A percentile compares a stretch with the other conserved stretches of the same genome.
These are phyloP conservation scores for Antedon bifida DNA, from an alignment of 35 echinoderm and acorn worm species.

Conservation along the genomic window DNA sequence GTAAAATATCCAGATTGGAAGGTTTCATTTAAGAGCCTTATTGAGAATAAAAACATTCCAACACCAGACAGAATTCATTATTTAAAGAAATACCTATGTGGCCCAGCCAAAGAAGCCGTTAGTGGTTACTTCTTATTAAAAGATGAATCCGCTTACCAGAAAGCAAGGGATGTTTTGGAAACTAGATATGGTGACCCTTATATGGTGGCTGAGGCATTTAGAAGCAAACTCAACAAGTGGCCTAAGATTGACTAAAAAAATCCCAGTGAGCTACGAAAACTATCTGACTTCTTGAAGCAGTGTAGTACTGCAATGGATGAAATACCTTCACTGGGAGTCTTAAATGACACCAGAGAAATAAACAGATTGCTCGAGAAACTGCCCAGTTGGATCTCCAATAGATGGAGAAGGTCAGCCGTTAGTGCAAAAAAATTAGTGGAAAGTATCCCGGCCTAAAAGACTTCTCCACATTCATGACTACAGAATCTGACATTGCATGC, in stretches of 20 bases:
- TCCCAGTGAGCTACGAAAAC: neutral
- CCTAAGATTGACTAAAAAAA: constrained; percentile 15
- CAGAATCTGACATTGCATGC: constrained; percentile 20
- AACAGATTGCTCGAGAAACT: constrained; percentile 35
- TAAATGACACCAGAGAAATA: constrained; percentile 29
- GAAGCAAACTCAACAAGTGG: constrained; percentile 16
- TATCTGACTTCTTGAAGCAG: constrained; percentile 24
- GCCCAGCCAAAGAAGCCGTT: constrained; percentile 4
- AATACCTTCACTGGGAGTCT: neutral
- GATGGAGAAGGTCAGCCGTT: constrained; percentile 19
- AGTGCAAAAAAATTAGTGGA: neutral
- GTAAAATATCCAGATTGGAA: constrained; percentile 27
- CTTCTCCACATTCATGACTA: constrained; percentile 15
- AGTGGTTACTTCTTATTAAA: constrained; percentile 5
- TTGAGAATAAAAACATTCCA: neutral
- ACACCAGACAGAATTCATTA: constrained; percentile 19
- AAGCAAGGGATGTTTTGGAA: constrained; percentile 20
- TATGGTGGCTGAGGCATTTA: constrained; percentile 18
- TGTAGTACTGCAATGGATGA: constrained; percentile 25
- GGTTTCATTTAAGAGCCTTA: constrained; percentile 7
- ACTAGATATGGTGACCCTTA: constrained; percentile 18
- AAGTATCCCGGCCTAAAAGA: constrained; percentile 20
- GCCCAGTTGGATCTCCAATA: constrained; percentile 12
- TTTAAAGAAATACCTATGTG: constrained; percentile 9
- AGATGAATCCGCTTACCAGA: constrained; percentile 11